Percentiles rank a stretch among this genome's conserved stretches.
phyloP scores from a whole-genome alignment of 2,113 vertebrate genomes.

The Redunca redunca region DNA sequence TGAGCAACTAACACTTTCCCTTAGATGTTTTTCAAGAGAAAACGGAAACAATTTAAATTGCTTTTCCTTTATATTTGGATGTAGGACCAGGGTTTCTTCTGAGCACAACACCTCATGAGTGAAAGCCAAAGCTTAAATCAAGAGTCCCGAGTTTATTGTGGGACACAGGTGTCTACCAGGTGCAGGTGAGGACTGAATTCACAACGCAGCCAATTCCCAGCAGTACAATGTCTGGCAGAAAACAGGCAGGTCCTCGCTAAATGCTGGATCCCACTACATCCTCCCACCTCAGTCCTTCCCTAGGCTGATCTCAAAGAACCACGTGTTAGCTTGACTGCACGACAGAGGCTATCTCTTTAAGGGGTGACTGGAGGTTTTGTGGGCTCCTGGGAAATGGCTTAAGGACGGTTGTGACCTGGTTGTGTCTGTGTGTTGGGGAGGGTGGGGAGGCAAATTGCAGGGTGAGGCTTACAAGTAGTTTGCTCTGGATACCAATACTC shows the following conservation, averaged over 20 bases:
- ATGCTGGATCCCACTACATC: neutral
- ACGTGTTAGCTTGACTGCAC: neutral
- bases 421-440: neutral
- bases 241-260: rapidly evolving
- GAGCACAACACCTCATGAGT: neutral
- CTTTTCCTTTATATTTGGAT: neutral
- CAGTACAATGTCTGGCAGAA: neutral
- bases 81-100: neutral
- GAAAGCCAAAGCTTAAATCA: neutral
- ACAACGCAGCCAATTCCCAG: rapidly evolving
- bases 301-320: neutral
- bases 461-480: neutral
- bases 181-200: neutral
- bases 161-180: neutral
- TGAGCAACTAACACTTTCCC: neutral
- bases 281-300: neutral
- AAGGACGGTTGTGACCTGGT: neutral
- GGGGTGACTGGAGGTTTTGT: neutral
- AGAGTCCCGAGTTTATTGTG: neutral
- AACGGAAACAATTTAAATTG: neutral
- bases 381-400: neutral
- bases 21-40: neutral
- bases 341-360: neutral
- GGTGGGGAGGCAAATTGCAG: neutral
- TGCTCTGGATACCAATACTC: neutral